Evolutionary conservation across 2,888 invertebrate species (phyloP), one percentile per base, ranked within the genome.

Genomic region (Aporophyla nigra): DNA sequence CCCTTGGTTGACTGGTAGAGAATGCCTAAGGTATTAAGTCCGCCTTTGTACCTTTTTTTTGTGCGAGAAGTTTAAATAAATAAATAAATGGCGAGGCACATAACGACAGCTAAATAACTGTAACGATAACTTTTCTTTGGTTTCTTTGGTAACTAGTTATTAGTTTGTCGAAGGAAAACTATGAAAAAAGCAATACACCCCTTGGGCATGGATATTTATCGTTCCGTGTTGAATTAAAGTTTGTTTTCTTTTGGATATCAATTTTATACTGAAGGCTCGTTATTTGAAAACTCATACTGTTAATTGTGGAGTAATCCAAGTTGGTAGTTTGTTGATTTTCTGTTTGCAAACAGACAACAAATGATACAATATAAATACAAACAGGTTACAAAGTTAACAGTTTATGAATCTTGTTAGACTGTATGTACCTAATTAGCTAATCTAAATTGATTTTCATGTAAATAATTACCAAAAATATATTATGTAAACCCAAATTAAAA

Each of bases 171-270:
- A 59, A 65, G 74, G 54, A 79, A 59, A 63, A 74, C 16, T 56
- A 54, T 56, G 53, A 33, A 43, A 59, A 40, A 14, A 49, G 7
- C 54, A 78, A 49, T 46, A 53, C 46, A 61, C 51, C 16, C 6
- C 33, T n/a, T 40, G 68, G 49, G 40, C 1, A 9, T n/a, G 16
- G 77, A 65, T 77, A 76, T 76, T 76, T 76, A 76, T 76, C 51
- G 65, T 12, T 76, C 58, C 51, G 5, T 40, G 56, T 51, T 43
- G 14, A 65, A 24, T 58, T 76, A 51, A 21, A 51, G 63, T 65
- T 76, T 14, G 56, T 65, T 65, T 43, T 27, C n/a, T 14, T 10
- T 19, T 49, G n/a, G 33, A 24, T 40, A 14, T 63, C 2, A 27
- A 33, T 49, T 49, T 62, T 16, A 16, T 16, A 10, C 12, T 16